Base-by-base conservation (phyloP, 2,888 invertebrate species). In the Cosmia trapezina region DNA sequence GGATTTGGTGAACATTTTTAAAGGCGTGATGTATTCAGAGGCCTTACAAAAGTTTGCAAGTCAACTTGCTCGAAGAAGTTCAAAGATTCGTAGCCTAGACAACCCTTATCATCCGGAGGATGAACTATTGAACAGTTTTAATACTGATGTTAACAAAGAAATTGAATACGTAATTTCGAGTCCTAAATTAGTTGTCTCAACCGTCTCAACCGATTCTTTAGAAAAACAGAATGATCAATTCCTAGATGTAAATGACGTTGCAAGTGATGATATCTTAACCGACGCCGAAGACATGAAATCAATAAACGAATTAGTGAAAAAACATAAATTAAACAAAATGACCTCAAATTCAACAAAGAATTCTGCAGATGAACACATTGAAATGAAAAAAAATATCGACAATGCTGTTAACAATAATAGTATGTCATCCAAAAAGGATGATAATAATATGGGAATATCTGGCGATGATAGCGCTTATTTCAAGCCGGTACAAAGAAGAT, bases 81-180 rank as follows among this genome's bases (percentile, higher is more conserved):
- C 70, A 0, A 51, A 53, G 2, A 79, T 75, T 64, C 47, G 61
- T 53, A 45, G 64, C 11, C 89, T 87, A 19, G 89, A 85, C 19
- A 93, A 93, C 63, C 93, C 93, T 12, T 93, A 89, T 67, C 93
- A 93, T 33, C 93, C 93, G 4, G 93, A 93, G 87, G 92, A 93
- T 70, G 88, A 89, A 57, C 41, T 86, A 28, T 64, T 75, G 1
- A 71, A 78, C n/a, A 70, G 59, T 60, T 83, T 73, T 11, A 69
- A 83, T 53, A 62, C n/a, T 22, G 22, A 45, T 61, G 6, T 54
- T 37, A 41, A 64, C 5, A 54, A 67, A 54, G 9, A 70, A 43
- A 33, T n/a, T 37, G 11, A 54, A 45, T 0, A 14, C 8, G 33
- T 22, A 11, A 76, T 8, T 12, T 33, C 12, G 8, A 14, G 5